Percentiles rank a stretch among this genome's conserved stretches.
Evolutionary conservation across 2,888 invertebrate species (phyloP).

Genomic region (Ischnus inquisitorius): DNA sequence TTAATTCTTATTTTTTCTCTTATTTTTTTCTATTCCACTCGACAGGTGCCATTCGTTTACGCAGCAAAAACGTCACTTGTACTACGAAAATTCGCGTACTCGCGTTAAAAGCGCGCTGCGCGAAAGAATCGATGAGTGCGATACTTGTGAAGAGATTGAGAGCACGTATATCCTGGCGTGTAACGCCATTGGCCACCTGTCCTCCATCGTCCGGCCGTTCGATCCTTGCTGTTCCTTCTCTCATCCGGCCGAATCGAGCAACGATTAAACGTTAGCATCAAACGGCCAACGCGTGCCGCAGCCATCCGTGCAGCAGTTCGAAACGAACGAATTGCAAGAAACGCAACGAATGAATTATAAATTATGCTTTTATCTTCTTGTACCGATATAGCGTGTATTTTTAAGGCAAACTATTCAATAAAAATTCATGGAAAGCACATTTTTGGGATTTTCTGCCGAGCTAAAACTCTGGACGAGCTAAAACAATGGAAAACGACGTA

Average conservation of each 20-base stretch:
- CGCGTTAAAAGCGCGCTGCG: slow-evolving; percentile 4
- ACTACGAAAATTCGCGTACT: background rate
- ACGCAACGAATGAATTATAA: background rate
- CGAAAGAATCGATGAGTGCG: slow-evolving; percentile 24
- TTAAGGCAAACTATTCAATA: no score
- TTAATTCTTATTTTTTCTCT: background rate
- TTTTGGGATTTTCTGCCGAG: no score
- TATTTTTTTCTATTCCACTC: background rate
- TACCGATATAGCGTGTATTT: no score
- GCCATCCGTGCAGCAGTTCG: slow-evolving; percentile 31
- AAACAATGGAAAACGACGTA: slow-evolving; percentile 1
- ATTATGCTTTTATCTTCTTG: no score
- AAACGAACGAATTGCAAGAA: slow-evolving; percentile 31
- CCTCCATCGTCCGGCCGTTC: slow-evolving; percentile 10
- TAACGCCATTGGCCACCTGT: slow-evolving; percentile 71
- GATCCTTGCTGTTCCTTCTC: slow-evolving; percentile 35
- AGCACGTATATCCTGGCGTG: slow-evolving; percentile 13
- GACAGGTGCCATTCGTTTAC: slow-evolving; percentile 19
- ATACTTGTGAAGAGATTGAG: slow-evolving; percentile 27
- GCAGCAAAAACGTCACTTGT: slow-evolving; percentile 1
- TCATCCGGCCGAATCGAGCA: slow-evolving; percentile 53
- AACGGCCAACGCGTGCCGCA: slow-evolving; percentile 72
- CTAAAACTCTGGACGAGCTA: background rate
- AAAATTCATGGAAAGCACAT: no score
- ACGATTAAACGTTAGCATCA: slow-evolving; percentile 68